Evolutionary conservation across 2,888 invertebrate species (phyloP).

Genomic region (Ormyrus pomaceus): DNA sequence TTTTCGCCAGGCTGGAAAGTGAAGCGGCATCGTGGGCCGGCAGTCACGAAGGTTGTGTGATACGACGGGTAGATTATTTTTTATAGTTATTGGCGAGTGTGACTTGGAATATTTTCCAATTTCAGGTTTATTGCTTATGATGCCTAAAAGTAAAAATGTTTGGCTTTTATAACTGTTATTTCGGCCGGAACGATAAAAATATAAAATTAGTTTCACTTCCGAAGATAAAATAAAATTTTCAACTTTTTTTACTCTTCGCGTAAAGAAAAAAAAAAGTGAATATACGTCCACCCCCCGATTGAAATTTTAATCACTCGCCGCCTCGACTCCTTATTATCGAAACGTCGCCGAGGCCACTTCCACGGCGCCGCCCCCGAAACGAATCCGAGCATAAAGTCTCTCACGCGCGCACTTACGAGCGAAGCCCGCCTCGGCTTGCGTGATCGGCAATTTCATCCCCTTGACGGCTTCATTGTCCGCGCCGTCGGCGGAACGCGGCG

Average conservation of each 20-base stretch:
- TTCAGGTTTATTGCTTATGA: not conserved
- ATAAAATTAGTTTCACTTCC: no score
- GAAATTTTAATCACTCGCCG: not conserved
- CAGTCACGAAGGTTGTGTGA: not conserved
- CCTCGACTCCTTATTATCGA: not conserved
- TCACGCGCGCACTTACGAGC: not conserved
- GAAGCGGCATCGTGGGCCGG: not conserved
- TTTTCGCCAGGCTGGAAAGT: no score
- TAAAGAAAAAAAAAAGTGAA: no score
- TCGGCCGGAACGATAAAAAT: no score
- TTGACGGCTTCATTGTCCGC: no score
- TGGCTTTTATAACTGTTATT: no score
- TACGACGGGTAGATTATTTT: not conserved
- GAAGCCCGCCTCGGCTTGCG: no score
- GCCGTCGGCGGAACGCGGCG: not conserved
- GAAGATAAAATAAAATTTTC: no score
- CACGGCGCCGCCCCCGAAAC: not conserved
- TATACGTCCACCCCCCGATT: no score
- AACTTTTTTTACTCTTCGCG: no score
- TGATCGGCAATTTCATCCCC: not conserved
- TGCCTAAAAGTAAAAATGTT: not conserved
- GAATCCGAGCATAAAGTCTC: not conserved
- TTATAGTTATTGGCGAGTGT: not conserved
- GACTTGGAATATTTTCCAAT: not conserved
- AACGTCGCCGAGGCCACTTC: not conserved